These are phyloP conservation scores for Xiphydria camelus DNA, from an alignment of 2,888 invertebrate genomes.

Conservation along the genomic window DNA sequence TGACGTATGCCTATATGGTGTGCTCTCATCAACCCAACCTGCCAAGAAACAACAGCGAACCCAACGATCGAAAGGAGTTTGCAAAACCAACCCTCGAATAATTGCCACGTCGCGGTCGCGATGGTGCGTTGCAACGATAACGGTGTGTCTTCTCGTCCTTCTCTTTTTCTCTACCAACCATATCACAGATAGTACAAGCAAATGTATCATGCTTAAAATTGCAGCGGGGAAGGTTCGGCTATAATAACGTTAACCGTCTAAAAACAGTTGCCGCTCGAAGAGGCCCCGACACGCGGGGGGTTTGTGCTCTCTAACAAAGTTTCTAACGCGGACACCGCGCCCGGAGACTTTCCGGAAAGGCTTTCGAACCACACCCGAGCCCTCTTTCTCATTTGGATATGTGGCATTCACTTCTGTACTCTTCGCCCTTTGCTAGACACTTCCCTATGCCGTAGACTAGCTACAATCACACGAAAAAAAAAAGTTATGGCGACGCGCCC, in stretches of 20 bases:
- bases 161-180: too few relatives aligned
- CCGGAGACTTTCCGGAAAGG: neutral
- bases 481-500: constrained; percentile 36
- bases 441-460: constrained; percentile 30
- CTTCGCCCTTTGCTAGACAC: constrained; percentile 22
- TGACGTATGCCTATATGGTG: constrained; percentile 1
- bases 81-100: constrained; percentile 16
- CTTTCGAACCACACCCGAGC: neutral
- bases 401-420: constrained; percentile 39
- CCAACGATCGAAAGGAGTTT: too few relatives aligned
- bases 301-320: too few relatives aligned
- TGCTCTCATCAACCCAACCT: too few relatives aligned
- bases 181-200: constrained; percentile 34
- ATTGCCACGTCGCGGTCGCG: constrained; percentile 23
- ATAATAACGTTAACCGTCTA: too few relatives aligned
- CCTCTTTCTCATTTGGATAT: constrained; percentile 7
- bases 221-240: neutral
- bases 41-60: constrained; percentile 19
- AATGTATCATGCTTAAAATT: neutral
- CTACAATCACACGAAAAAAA: constrained; percentile 38
- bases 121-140: constrained; percentile 29
- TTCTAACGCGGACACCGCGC: too few relatives aligned
- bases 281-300: too few relatives aligned
- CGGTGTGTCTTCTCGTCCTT: too few relatives aligned
- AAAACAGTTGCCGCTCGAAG: too few relatives aligned